phyloP scores from a whole-genome alignment of 35 echinoderm and acorn worm genomes.

The Heliocidaris erythrogramma region DNA sequence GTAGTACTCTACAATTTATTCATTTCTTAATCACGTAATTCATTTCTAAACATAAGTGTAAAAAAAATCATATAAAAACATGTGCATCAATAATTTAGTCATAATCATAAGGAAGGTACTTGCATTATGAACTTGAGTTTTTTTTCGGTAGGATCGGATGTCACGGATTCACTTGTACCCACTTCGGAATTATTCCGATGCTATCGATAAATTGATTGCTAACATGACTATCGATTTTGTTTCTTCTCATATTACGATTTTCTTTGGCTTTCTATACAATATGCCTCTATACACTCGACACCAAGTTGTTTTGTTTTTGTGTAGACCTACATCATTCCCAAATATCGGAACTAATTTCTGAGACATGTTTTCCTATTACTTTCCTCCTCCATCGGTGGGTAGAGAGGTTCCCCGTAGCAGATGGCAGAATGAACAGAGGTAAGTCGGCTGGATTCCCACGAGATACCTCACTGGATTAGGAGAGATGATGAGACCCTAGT shows the following conservation, averaged over 20 bases:
- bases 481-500: not conserved
- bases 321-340: not conserved
- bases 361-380: not conserved
- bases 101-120: too few species aligned
- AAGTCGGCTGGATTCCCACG: constrained; percentile 22
- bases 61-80: too few species aligned
- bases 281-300: not conserved
- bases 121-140: too few species aligned
- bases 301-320: not conserved
- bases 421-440: constrained; percentile 9
- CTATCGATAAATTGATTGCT: too few species aligned
- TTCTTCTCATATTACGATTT: not conserved
- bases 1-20: too few species aligned
- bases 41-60: too few species aligned
- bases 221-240: too few species aligned
- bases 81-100: too few species aligned
- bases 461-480: not conserved
- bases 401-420: not conserved
- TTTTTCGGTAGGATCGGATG: too few species aligned
- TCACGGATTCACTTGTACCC: too few species aligned
- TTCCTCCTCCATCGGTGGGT: not conserved
- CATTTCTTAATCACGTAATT: too few species aligned
- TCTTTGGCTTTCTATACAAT: not conserved
- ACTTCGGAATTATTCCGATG: too few species aligned
- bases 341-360: not conserved